A percentile compares a stretch with the other conserved stretches of the same genome.
These are phyloP conservation scores for Probaryconus sp. DNA, from an alignment of 1,140 invertebrate genomes.

Conservation along the genomic window DNA sequence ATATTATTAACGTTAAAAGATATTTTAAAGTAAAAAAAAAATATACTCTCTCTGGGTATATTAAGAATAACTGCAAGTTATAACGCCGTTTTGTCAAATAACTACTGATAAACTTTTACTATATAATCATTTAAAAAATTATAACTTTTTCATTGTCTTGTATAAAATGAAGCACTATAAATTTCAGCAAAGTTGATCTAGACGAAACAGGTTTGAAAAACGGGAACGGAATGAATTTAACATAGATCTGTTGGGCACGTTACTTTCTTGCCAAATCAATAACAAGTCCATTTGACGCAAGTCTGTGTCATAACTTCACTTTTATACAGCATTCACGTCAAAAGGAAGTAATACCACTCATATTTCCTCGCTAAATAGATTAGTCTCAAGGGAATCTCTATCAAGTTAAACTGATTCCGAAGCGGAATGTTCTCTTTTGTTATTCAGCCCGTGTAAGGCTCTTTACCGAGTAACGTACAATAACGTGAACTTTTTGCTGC, in stretches of 20 bases:
- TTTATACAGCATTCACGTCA: slow-evolving; percentile 17
- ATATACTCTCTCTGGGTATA: too few species aligned
- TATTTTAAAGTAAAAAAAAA: too few species aligned
- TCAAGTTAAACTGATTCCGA: not conserved
- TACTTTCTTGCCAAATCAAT: slow-evolving; percentile 31
- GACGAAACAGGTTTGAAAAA: not conserved
- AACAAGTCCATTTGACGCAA: slow-evolving; percentile 11
- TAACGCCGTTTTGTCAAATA: too few species aligned
- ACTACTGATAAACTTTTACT: too few species aligned
- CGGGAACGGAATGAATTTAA: not conserved
- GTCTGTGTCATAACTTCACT: slow-evolving; percentile 8
- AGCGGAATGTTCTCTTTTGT: slow-evolving; percentile 9
- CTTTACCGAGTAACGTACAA: slow-evolving; percentile 1
- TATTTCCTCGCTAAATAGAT: slow-evolving; percentile 12
- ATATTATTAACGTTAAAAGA: too few species aligned
- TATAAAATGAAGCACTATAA: too few species aligned
- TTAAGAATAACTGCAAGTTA: too few species aligned
- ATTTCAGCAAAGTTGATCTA: slow-evolving; percentile 9
- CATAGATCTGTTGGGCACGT: too few species aligned
- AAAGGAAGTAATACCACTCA: not conserved
- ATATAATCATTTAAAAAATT: too few species aligned
- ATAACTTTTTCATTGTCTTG: too few species aligned
- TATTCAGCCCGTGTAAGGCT: slow-evolving; percentile 8
- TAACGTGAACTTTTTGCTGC: slow-evolving; percentile 6
- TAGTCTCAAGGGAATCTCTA: not conserved